These are phyloP conservation scores for Spinus pinus DNA, from an alignment of 2,797 vertebrate species.

Conservation along the genomic window DNA sequence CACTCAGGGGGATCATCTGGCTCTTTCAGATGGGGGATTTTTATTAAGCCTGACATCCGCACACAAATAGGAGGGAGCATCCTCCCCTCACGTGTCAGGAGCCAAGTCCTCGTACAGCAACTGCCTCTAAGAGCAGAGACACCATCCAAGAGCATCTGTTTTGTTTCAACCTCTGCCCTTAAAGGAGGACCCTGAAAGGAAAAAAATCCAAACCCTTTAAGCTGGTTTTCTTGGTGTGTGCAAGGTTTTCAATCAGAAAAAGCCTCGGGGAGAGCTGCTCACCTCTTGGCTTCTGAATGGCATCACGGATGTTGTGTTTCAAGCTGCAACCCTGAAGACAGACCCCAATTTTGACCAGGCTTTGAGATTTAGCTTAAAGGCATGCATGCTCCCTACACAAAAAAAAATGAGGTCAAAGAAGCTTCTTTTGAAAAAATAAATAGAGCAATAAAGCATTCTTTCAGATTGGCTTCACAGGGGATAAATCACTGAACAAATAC, in stretches of 20 bases:
- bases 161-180: constrained; percentile 26
- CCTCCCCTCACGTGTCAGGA: not conserved
- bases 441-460: constrained; percentile 63
- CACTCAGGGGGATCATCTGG: not conserved
- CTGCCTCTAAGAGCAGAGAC: not conserved
- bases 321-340: not conserved
- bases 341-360: not conserved
- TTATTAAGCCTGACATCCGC: not conserved
- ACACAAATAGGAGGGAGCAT: not conserved
- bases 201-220: not conserved
- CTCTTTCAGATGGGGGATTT: not conserved
- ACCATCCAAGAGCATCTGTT: constrained; percentile 26
- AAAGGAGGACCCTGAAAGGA: not conserved
- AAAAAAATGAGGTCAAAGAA: constrained; percentile 31
- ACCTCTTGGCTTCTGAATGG: not conserved
- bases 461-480: constrained; percentile 13
- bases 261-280: not conserved
- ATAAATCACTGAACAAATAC: constrained; percentile 43
- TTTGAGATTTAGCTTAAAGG: constrained; percentile 34
- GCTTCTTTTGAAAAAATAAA: constrained; percentile 58
- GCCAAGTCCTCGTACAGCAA: not conserved
- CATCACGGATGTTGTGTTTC: not conserved
- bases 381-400: not conserved
- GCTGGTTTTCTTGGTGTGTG: not conserved
- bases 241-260: not conserved